Evolutionary conservation across 2,888 invertebrate species (phyloP).

Genomic region (Tinea trinotella): DNA sequence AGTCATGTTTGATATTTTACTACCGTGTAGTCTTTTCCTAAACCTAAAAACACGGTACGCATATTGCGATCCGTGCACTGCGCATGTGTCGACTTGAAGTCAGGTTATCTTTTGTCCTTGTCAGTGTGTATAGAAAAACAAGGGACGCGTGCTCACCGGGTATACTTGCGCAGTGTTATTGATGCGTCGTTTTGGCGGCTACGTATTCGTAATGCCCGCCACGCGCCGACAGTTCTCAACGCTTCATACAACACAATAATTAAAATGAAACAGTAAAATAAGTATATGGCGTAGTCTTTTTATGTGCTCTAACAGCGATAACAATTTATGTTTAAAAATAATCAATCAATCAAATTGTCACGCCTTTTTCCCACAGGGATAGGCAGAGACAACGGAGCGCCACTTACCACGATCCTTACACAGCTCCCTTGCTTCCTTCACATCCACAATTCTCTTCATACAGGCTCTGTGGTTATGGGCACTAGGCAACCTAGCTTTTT

Average conservation of each 20-base stretch:
- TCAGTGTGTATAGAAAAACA: constrained; percentile 26
- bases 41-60: constrained; percentile 14
- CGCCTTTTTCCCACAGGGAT: too few species aligned
- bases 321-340: too few species aligned
- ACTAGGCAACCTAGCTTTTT: too few species aligned
- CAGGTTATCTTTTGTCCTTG: constrained; percentile 48
- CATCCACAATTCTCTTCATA: too few species aligned
- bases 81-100: constrained; percentile 48
- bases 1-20: constrained; percentile 3
- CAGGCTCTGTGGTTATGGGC: too few species aligned
- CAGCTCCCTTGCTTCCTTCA: too few species aligned
- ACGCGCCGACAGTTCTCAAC: background rate
- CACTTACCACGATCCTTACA: too few species aligned
- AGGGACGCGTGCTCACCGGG: constrained; percentile 32
- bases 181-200: constrained; percentile 63
- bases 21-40: constrained; percentile 2
- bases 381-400: too few species aligned
- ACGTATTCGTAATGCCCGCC: constrained; percentile 41
- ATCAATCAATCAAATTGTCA: too few species aligned
- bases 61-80: constrained; percentile 24
- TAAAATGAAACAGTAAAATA: too few species aligned
- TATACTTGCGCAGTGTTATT: constrained; percentile 65
- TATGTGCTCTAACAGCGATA: too few species aligned
- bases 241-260: background rate
- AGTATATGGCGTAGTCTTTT: too few species aligned